These are phyloP conservation scores for Mylabris sibirica DNA, from an alignment of 2,888 invertebrate species.

Conservation along the genomic window DNA sequence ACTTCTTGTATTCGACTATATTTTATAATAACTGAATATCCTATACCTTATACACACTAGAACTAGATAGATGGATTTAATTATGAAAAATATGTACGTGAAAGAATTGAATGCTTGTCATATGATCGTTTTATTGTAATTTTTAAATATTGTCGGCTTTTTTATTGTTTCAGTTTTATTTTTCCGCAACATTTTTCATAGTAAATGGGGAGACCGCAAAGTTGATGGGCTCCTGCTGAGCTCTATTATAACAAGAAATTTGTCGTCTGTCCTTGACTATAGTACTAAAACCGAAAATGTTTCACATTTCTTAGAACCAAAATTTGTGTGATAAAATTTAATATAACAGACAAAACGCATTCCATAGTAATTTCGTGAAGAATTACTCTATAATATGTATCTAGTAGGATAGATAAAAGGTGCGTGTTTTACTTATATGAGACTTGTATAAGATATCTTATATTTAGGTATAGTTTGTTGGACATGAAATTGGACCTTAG, in stretches of 20 bases:
- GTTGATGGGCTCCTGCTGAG: constrained; percentile 24
- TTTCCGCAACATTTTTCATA: constrained; percentile 26
- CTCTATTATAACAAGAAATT: constrained; percentile 30
- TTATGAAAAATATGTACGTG: background rate
- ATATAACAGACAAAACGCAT: background rate
- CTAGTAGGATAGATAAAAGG: background rate
- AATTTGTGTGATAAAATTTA: background rate
- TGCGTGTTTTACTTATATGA: constrained; percentile 39
- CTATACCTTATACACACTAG: no score
- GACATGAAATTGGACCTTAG: constrained; percentile 48
- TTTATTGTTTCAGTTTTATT: constrained; percentile 24
- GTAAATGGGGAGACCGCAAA: constrained; percentile 25
- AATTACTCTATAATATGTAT: background rate
- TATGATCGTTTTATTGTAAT: background rate
- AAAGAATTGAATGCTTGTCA: background rate
- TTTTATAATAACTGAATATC: constrained; percentile 24
- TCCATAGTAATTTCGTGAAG: background rate
- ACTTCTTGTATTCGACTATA: constrained; percentile 8
- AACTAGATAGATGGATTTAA: background rate
- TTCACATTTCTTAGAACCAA: background rate
- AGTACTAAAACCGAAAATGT: constrained; percentile 3
- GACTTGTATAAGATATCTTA: constrained; percentile 37
- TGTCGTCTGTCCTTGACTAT: constrained; percentile 26
- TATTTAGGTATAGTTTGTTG: constrained; percentile 38
- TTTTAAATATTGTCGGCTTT: background rate